Evolutionary conservation across 2,113 vertebrate genomes (phyloP), one percentile per base, ranked within the genome.

Genomic region (Murina feae): DNA sequence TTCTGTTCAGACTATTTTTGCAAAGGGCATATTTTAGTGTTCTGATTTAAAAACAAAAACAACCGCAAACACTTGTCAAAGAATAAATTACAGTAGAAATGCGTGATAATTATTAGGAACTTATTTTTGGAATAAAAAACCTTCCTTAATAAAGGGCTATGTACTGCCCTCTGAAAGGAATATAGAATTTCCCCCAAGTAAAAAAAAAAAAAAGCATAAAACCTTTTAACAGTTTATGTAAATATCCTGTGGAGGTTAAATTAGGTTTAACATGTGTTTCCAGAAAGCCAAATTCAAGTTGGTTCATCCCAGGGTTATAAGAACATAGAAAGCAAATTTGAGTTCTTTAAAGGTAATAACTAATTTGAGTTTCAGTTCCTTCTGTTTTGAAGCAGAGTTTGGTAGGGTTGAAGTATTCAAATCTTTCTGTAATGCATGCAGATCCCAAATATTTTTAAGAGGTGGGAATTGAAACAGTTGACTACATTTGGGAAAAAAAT

Each of bases 81-180:
- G 17, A 66, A 68, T 96, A 96, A 97, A 94, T 97, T 88, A 25
- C 35, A 93, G 28, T 69, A 95, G 84, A 71, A 95, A 93, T 65
- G 47, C 63, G 30, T 91, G 51, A 20, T 96, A 87, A 95, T 95
- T 97, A 90, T 95, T 97, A 92, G 90, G 51, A 97, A 91, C 82
- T 97, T 20, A 75, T 84, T 97, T 96, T 96, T 94, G 69, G 71
- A 94, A 95, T 84, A 82, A 89, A 68, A 97, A 97, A 13, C 5
- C 16, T 96, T 97, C n/a, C 90, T 97, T 95, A 97, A 72, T 97
- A 96, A 90, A 83, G 47, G 95, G 87, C 90, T 95, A 4, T 4
- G 0, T 49, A 51, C 72, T 92, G 23, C 51, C 93, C 96, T 97
- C 74, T 72, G 13, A 87, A 96, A 95, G 0, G 0, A 83, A 79